phyloP scores from a whole-genome alignment of 1,140 invertebrate species.

The Tribolium madens region DNA sequence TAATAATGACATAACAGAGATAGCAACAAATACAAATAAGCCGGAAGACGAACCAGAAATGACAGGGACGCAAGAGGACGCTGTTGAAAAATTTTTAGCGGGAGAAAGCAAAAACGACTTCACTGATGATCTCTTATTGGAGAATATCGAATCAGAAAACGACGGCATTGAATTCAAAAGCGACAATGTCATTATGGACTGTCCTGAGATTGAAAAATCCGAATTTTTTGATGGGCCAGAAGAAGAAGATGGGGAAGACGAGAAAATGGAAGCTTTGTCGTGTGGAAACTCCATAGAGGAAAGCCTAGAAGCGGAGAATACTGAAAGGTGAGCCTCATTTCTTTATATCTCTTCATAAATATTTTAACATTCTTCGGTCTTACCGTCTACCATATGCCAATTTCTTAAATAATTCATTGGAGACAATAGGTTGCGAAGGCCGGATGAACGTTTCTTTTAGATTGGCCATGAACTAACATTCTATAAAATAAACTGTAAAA shows the following conservation, averaged over 20 bases:
- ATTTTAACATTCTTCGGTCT: background rate
- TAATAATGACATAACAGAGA: constrained; percentile 44
- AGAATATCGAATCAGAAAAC: constrained; percentile 44
- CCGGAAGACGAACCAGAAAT: constrained; percentile 37
- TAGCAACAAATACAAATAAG: constrained; percentile 42
- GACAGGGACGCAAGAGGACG: constrained; percentile 50
- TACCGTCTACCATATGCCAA: background rate
- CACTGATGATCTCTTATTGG: constrained; percentile 43
- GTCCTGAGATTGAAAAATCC: constrained; percentile 14
- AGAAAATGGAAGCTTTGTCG: constrained; percentile 18
- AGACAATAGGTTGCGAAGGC: constrained; percentile 10
- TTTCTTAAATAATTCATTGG: constrained; percentile 9
- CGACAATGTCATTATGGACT: constrained; percentile 44
- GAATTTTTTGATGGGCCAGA: constrained; percentile 18
- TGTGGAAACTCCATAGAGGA: constrained; percentile 22
- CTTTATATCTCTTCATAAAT: background rate
- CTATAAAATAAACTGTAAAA: background rate
- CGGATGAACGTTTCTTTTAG: background rate
- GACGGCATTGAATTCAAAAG: constrained; percentile 39
- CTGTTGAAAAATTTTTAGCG: constrained; percentile 55
- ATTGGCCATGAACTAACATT: constrained; percentile 7
- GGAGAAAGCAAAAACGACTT: constrained; percentile 49
- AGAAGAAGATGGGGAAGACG: constrained; percentile 35
- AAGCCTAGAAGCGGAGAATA: constrained; percentile 23
- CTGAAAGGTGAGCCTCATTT: background rate